Percentiles rank a stretch among this genome's conserved stretches.
Evolutionary conservation across 2,888 invertebrate species (phyloP).

Genomic region (Yponomeuta malinellus): DNA sequence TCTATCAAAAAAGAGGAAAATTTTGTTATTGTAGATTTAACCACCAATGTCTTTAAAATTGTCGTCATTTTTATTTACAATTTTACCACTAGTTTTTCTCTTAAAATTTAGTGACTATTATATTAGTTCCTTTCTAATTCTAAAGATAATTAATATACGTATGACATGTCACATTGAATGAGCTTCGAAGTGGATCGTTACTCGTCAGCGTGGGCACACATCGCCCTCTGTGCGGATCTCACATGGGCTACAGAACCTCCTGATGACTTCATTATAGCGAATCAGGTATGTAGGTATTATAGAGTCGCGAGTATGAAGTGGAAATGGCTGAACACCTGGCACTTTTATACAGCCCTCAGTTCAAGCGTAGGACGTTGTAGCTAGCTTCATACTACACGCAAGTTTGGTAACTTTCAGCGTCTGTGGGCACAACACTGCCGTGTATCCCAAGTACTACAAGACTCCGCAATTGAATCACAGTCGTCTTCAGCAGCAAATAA

Average conservation of each 20-base stretch:
- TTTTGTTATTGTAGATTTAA: constrained; percentile 72
- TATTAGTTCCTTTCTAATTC: constrained; percentile 60
- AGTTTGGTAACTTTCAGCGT: constrained; percentile 44
- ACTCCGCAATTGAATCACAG: constrained; percentile 47
- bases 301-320: no score
- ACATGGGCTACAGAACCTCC: constrained; percentile 69
- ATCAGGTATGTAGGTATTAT: constrained; percentile 48
- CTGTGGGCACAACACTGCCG: constrained; percentile 68
- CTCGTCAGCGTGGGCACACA: constrained; percentile 69
- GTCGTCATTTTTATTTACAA: constrained; percentile 68
- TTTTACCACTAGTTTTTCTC: constrained; percentile 66
- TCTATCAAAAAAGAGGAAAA: constrained; percentile 71
- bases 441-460: constrained; percentile 60
- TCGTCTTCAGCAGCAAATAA: constrained; percentile 42
- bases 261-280: constrained; percentile 67
- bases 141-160: constrained; percentile 63
- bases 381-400: not conserved
- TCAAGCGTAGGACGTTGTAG: not conserved
- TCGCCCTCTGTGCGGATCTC: constrained; percentile 72
- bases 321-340: not conserved
- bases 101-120: constrained; percentile 65
- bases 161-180: constrained; percentile 73
- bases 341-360: not conserved
- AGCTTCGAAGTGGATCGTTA: constrained; percentile 71
- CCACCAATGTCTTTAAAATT: constrained; percentile 70